phyloP scores from a whole-genome alignment of 2,888 invertebrate genomes.

The Drosophila antonietae region DNA sequence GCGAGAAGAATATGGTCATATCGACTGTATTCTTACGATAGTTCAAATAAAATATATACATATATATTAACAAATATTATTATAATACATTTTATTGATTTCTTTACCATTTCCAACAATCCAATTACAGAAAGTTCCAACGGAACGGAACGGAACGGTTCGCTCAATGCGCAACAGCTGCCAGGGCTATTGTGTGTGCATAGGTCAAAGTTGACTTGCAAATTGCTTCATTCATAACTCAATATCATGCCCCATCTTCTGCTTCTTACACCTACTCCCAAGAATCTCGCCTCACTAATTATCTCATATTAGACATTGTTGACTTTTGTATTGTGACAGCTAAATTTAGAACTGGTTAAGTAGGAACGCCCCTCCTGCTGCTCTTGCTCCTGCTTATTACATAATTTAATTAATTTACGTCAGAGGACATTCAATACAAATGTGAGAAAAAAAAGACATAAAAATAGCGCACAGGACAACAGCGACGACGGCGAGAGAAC shows the following conservation, averaged over 20 bases:
- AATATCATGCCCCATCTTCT: not conserved
- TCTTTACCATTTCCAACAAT: not conserved
- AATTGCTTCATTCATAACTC: not conserved
- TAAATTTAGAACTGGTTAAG: slow-evolving; percentile 59
- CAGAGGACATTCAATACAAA: slow-evolving; percentile 73
- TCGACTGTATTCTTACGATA: not conserved
- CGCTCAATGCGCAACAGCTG: slow-evolving; percentile 1
- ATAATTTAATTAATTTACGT: slow-evolving; percentile 78
- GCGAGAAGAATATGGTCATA: not conserved
- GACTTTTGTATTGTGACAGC: slow-evolving; percentile 14
- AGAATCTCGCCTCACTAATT: not conserved
- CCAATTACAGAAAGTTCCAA: not conserved
- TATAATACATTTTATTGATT: not conserved
- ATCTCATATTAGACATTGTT: slow-evolving; percentile 14
- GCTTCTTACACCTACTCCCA: not conserved
- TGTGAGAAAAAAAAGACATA: slow-evolving; percentile 36
- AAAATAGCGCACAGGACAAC: slow-evolving; percentile 50
- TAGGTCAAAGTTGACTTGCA: not conserved
- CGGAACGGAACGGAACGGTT: not conserved
- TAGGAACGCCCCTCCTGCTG: not conserved
- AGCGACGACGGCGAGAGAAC: slow-evolving; percentile 9
- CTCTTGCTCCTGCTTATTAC: slow-evolving; percentile 24
- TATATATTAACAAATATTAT: not conserved
- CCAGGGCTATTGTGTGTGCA: not conserved
- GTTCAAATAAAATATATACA: not conserved